These are phyloP conservation scores for Fregetta grallaria DNA, from an alignment of 2,113 vertebrate species.

Conservation along the genomic window DNA sequence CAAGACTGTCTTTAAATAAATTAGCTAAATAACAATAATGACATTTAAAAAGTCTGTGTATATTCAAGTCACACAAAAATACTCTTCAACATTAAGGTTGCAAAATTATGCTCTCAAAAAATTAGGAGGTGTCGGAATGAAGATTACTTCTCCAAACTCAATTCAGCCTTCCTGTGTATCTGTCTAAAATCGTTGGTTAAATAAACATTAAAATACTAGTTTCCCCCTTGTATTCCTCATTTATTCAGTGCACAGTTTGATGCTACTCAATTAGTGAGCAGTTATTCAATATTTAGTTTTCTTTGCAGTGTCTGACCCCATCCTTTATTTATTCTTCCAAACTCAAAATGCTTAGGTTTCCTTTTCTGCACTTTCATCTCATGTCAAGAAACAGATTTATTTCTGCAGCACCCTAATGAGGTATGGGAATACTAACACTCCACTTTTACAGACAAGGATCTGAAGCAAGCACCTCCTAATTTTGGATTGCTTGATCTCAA, in stretches of 20 bases:
- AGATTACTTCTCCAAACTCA: neutral
- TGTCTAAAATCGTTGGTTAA: neutral
- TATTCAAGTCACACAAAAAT: neutral
- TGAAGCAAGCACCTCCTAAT: neutral
- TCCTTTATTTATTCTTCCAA: slow-evolving; percentile 34
- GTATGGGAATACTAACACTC: neutral
- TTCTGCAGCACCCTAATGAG: neutral
- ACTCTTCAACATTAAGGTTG: neutral
- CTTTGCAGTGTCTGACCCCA: neutral
- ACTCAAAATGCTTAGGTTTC: slow-evolving; percentile 10
- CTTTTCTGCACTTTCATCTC: slow-evolving; percentile 1
- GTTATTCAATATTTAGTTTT: slow-evolving; percentile 9
- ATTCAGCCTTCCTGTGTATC: neutral
- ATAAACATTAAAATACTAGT: neutral
- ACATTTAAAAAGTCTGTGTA: neutral
- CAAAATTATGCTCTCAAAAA: neutral
- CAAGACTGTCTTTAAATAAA: neutral
- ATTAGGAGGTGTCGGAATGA: neutral
- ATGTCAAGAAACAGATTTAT: slow-evolving; percentile 1
- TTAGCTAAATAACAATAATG: neutral
- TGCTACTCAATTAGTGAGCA: neutral
- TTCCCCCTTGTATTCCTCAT: neutral
- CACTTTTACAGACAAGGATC: neutral
- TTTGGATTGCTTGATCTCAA: neutral
- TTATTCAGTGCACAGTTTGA: neutral